These are phyloP conservation scores for Myxocyprinus asiaticus DNA, from an alignment of 2,113 vertebrate species.

Conservation along the genomic window DNA sequence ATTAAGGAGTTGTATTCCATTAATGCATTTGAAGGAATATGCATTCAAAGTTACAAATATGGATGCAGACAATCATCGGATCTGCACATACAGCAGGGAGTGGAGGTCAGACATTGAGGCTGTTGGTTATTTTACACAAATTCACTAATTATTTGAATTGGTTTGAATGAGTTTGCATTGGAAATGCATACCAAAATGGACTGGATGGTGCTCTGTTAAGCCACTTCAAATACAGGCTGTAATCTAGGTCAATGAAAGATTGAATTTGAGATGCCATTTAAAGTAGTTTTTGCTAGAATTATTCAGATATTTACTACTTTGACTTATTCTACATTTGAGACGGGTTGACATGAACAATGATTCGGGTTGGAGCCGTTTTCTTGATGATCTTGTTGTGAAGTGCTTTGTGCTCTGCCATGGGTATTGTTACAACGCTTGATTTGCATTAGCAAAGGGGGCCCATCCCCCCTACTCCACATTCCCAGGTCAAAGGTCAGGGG, in stretches of 20 bases:
- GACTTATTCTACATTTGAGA: neutral
- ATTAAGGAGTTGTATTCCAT: neutral
- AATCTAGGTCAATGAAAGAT: conserved; percentile 25
- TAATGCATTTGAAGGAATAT: neutral
- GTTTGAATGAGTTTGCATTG: conserved; percentile 29
- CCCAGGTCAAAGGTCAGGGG: conserved; percentile 64
- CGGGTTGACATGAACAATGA: neutral
- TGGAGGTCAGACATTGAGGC: neutral
- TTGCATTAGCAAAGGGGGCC: conserved; percentile 65
- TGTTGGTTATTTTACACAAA: conserved; percentile 26
- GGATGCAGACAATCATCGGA: no score
- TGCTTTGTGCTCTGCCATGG: conserved; percentile 40
- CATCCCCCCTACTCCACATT: conserved; percentile 52
- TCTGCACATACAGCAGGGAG: neutral
- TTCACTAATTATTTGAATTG: conserved; percentile 33
- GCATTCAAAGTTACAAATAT: neutral
- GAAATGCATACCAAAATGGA: conserved; percentile 7
- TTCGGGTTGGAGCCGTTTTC: conserved; percentile 28
- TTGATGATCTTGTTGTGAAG: conserved; percentile 35
- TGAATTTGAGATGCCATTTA: conserved; percentile 29
- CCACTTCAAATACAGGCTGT: neutral
- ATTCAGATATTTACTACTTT: conserved; percentile 18
- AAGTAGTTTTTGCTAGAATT: conserved; percentile 2
- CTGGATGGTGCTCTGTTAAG: conserved; percentile 21
- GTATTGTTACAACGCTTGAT: conserved; percentile 56